Conservation (phyloP, 2,888 invertebrate species). For the Nasonovia ribisnigri region DNA sequence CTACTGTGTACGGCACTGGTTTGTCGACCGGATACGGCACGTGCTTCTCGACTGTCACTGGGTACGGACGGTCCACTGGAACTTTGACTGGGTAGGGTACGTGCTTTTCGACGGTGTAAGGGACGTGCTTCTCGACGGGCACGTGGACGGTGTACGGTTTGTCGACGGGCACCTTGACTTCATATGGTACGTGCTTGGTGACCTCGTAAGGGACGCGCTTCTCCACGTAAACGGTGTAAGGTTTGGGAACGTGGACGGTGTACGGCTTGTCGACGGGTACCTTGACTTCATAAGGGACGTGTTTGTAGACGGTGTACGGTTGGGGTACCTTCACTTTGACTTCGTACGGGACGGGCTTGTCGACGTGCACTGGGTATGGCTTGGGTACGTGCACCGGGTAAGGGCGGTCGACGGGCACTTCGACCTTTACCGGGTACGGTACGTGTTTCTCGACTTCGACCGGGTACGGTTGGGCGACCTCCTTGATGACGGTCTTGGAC, state of each 20-base stretch:
- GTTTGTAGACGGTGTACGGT: conserved; percentile 66
- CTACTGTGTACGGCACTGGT: conserved; percentile 77
- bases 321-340: conserved; percentile 74
- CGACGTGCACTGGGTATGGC: conserved; percentile 68
- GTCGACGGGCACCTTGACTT: conserved; percentile 67
- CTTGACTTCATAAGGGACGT: conserved; percentile 68
- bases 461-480: conserved; percentile 67
- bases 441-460: conserved; percentile 67
- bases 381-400: conserved; percentile 72
- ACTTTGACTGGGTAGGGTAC: conserved; percentile 83
- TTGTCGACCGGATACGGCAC: conserved; percentile 76
- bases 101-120: conserved; percentile 69
- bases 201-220: conserved; percentile 75
- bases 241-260: conserved; percentile 70
- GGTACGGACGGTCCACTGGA: conserved; percentile 77
- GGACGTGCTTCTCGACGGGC: conserved; percentile 48
- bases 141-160: conserved; percentile 70
- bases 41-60: conserved; percentile 84
- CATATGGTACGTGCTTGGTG: conserved; percentile 65
- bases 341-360: conserved; percentile 79
- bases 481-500: conserved; percentile 67
- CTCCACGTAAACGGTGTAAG: conserved; percentile 74
- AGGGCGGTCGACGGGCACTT: conserved; percentile 66
- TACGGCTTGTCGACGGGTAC: conserved; percentile 68
- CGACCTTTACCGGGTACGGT: conserved; percentile 67